Evolutionary conservation across 2,113 vertebrate genomes (phyloP), one percentile per base, ranked within the genome.

Genomic region (Malurus alboscapulatus): DNA sequence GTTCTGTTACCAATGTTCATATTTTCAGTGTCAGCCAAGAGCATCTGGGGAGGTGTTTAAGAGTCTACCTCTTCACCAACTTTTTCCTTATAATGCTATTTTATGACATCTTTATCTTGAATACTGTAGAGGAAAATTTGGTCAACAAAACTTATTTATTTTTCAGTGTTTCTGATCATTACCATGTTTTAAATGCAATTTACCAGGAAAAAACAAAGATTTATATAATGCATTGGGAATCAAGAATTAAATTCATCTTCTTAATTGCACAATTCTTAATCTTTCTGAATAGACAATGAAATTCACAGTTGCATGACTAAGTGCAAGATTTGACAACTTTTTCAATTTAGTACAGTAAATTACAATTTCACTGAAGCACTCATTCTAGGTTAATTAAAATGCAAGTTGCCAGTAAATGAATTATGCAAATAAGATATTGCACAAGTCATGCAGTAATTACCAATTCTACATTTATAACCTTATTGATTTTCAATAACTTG

Each of bases 181-280:
- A 57, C 77, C 36, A 30, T 21, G 9, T 86, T 96, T 94, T 85
- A 90, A 94, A 94, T 29, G 32, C 32, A 87, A 36, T 75, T 95
- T 83, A 88, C 59, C 6, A 34, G 34, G 51, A 87, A 63, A 88
- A 82, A 90, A 25, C 20, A 44, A 85, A 95, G 80, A 88, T 65
- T 92, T 89, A 87, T 79, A 68, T 69, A 94, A 89, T 67, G 65
- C 34, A 55, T 87, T 54, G 51, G 76, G 76, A 97, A 94, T 92
- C 47, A 66, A 65, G 54, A 84, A 95, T 97, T 95, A 97, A 96
- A 97, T 94, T 91, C 9, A 79, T 95, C 76, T 54, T 86, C 67
- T 94, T 96, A 96, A 96, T 96, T 96, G 85, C 89, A 89, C 36
- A 84, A 75, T 94, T 63, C 76, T 96, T 96, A 97, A 93, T 96